Percentiles rank a stretch among this genome's conserved stretches.
phyloP scores from a whole-genome alignment of 2,797 vertebrate genomes.

The Fundulus diaphanus region DNA sequence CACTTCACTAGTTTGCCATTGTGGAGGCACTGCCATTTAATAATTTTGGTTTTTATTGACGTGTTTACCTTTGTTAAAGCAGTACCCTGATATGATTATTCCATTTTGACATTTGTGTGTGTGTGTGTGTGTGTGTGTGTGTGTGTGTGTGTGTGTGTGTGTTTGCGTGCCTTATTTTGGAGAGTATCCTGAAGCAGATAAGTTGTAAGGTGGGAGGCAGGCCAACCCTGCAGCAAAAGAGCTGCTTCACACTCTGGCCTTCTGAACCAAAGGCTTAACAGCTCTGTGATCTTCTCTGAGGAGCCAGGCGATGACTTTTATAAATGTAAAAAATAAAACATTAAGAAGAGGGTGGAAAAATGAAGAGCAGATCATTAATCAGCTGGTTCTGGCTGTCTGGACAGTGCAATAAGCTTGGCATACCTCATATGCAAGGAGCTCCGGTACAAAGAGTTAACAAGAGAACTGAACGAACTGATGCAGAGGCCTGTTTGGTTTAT shows the following conservation, averaged over 20 bases:
- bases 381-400: conserved; percentile 8
- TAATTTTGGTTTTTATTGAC: conserved; percentile 23
- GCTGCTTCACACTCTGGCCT: conserved; percentile 68
- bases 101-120: not conserved
- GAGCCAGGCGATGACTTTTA: conserved; percentile 41
- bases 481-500: not conserved
- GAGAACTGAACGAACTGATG: not conserved
- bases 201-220: conserved; percentile 72
- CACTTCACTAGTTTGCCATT: conserved; percentile 25
- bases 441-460: not conserved
- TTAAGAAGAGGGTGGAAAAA: conserved; percentile 2
- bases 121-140: not conserved
- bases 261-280: conserved; percentile 71
- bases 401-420: not conserved
- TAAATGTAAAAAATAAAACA: conserved; percentile 24
- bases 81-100: not conserved
- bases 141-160: conserved; percentile 6
- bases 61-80: conserved; percentile 16
- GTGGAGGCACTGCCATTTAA: conserved; percentile 21
- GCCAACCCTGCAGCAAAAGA: conserved; percentile 82
- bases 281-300: conserved; percentile 52
- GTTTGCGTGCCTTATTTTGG: conserved; percentile 5
- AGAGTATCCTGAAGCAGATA: conserved; percentile 37
- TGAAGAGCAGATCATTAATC: conserved; percentile 8
- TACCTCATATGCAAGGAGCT: not conserved